Base-by-base conservation (phyloP, 2,113 vertebrate genomes). In the Ochotona princeps region DNA sequence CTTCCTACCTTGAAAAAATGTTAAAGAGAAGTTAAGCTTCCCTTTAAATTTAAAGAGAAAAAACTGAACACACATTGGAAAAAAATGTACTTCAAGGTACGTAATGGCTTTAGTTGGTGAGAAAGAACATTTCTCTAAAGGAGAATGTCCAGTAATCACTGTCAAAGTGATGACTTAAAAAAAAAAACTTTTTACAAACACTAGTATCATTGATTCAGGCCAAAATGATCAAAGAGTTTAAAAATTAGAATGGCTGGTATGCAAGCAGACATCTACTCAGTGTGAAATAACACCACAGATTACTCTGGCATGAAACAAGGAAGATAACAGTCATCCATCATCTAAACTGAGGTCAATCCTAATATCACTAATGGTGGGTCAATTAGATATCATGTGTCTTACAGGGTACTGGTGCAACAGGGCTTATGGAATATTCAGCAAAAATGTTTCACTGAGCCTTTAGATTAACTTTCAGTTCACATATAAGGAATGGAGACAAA, bases 21-120 rank as follows among this genome's bases (percentile, higher is more conserved):
- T 57, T 83, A 75, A 87, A 95, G 32, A 49, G 14, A 76, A 91
- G 21, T 81, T 47, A 83, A 85, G 79, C 80, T 63, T 63, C 60
- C 28, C 69, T 87, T 80, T 60, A 66, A 23, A 73, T 73, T n/a
- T 75, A 82, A 96, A 96, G 28, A 80, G 21, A 85, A 93, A 90
- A 35, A 78, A 18, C 61, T 51, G 85, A 72, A 80, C 11, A 63
- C 69, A 47, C 75, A 76, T 26, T 63, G 63, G 74, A 80, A 13
- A n/a, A 44, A 72, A 88, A 51, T 91, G 1, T 93, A 80, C 47
- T 90, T 84, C 20, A 44, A 85, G 73, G 80, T 51, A 80, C 66
- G 83, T 73, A 90, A 88, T 72, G 32, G 35, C 26, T 25, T 72
- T 75, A 57, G 65, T 18, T 89, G 47, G 70, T 72, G 26, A 89